Percentiles rank a stretch among this genome's conserved stretches.
These are phyloP conservation scores for Hassar affinis DNA, from an alignment of 2,113 vertebrate species.

Conservation along the genomic window DNA sequence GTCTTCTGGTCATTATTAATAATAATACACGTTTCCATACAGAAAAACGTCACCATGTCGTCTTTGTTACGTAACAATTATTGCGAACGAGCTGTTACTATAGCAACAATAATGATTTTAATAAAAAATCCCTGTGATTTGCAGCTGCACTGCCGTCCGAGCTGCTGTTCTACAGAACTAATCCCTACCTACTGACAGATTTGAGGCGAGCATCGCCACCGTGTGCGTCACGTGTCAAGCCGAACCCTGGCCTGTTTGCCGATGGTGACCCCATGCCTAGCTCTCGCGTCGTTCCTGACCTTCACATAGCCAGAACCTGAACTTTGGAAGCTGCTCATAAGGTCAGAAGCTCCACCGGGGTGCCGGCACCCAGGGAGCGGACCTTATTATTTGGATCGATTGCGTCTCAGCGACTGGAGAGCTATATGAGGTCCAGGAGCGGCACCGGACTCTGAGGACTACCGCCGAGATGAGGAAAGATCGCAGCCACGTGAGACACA, in stretches of 20 bases:
- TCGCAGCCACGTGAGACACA: constrained; percentile 14
- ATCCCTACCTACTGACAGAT: too few relatives aligned
- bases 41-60: too few relatives aligned
- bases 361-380: constrained; percentile 53
- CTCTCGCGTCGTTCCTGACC: neutral
- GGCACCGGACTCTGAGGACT: constrained; percentile 60
- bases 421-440: constrained; percentile 52
- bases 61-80: too few relatives aligned
- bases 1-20: too few relatives aligned
- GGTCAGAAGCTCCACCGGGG: constrained; percentile 24
- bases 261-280: neutral
- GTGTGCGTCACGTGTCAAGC: too few relatives aligned
- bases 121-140: too few relatives aligned
- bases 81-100: too few relatives aligned
- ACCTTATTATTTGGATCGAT: constrained; percentile 68
- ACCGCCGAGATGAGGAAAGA: constrained; percentile 58
- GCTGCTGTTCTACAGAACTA: too few relatives aligned
- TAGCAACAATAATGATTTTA: too few relatives aligned
- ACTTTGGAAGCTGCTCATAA: constrained; percentile 46
- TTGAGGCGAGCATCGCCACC: too few relatives aligned
- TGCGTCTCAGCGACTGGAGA: constrained; percentile 49
- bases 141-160: too few relatives aligned
- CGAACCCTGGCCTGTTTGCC: neutral
- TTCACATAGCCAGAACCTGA: neutral
- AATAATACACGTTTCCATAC: too few relatives aligned